Evolutionary conservation across 2,797 vertebrate genomes (phyloP).

Genomic region (Mormyrops boulengeri): DNA sequence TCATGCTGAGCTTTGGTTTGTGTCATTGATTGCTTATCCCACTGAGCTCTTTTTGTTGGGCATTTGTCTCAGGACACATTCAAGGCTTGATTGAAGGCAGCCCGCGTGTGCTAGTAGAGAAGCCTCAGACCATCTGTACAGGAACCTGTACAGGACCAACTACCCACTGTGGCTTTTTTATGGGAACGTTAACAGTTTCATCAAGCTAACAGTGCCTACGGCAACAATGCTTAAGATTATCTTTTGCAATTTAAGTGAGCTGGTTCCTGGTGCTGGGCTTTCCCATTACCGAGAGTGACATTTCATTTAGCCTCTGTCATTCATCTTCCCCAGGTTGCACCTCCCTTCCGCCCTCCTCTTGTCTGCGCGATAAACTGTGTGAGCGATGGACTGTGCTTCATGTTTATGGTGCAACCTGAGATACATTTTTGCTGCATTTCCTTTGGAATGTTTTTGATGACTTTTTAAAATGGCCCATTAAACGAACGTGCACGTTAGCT

Average conservation of each 20-base stretch:
- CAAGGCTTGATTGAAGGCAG: background rate
- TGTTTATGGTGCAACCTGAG: constrained; percentile 12
- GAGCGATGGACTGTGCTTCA: constrained; percentile 16
- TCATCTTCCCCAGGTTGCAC: constrained; percentile 49
- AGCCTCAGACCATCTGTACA: background rate
- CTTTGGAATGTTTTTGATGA: background rate
- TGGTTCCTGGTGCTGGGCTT: constrained; percentile 58
- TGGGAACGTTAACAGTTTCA: constrained; percentile 61
- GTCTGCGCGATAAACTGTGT: constrained; percentile 17
- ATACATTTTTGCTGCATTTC: background rate
- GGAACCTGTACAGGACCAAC: background rate
- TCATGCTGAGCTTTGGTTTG: background rate
- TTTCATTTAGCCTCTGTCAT: constrained; percentile 68
- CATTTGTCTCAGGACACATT: background rate
- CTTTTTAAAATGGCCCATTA: background rate
- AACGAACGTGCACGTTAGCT: no score
- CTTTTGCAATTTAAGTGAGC: constrained; percentile 66
- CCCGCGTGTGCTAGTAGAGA: background rate
- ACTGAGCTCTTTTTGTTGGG: background rate
- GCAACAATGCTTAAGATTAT: constrained; percentile 60
- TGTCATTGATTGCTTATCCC: background rate
- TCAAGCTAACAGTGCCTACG: constrained; percentile 49
- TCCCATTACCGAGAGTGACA: constrained; percentile 65
- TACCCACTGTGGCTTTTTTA: constrained; percentile 38
- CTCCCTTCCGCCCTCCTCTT: constrained; percentile 38